phyloP scores from a whole-genome alignment of 2,888 invertebrate species.

The Drosophila longiperda region DNA sequence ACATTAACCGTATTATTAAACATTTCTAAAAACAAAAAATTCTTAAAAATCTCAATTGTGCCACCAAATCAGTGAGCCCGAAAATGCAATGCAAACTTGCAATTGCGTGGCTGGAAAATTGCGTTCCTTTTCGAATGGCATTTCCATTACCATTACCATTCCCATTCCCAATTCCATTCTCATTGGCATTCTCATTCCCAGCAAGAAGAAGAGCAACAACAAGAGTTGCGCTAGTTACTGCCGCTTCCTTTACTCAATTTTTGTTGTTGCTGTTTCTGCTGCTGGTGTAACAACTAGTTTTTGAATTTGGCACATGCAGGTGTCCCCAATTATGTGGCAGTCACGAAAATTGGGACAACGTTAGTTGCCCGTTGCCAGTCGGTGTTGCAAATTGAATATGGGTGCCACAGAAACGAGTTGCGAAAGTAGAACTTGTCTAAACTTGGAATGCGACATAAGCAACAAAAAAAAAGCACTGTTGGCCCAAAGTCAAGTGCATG shows the following conservation, averaged over 20 bases:
- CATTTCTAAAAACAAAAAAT: neutral
- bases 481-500: constrained; percentile 41
- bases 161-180: neutral
- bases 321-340: constrained; percentile 76
- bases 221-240: constrained; percentile 15
- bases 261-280: constrained; percentile 18
- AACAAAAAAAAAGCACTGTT: constrained; percentile 26
- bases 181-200: constrained; percentile 11
- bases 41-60: neutral
- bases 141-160: constrained; percentile 14
- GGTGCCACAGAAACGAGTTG: constrained; percentile 65
- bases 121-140: constrained; percentile 53
- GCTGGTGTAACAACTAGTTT: constrained; percentile 65
- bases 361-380: constrained; percentile 37
- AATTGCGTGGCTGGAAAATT: constrained; percentile 58
- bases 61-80: constrained; percentile 8
- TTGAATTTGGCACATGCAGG: constrained; percentile 79
- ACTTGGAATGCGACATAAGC: constrained; percentile 54
- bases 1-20: too few relatives aligned
- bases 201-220: neutral
- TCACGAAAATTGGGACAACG: constrained; percentile 74
- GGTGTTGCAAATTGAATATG: constrained; percentile 71
- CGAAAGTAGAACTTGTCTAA: constrained; percentile 78
- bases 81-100: constrained; percentile 35
- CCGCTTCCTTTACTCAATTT: constrained; percentile 34